These are phyloP conservation scores for Druceiella hillmani DNA, from an alignment of 2,888 invertebrate species.

Conservation along the genomic window DNA sequence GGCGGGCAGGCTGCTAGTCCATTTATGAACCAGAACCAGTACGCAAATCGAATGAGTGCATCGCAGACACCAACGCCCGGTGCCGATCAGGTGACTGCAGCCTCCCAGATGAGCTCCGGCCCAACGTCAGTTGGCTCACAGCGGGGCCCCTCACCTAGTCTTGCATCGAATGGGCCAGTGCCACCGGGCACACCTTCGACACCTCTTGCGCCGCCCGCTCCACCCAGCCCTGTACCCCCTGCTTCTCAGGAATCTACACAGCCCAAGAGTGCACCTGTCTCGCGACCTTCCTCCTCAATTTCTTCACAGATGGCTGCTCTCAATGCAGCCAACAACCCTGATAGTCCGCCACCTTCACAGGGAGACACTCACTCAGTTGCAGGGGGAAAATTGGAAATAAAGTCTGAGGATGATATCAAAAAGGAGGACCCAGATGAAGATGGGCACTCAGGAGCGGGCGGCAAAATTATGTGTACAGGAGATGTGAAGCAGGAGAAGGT, in stretches of 20 bases:
- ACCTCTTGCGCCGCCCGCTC: constrained; percentile 57
- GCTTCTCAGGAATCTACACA: constrained; percentile 36
- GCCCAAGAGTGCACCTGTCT: constrained; percentile 28
- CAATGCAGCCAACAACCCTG: constrained; percentile 61
- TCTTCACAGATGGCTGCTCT: constrained; percentile 71
- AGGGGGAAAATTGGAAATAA: constrained; percentile 45
- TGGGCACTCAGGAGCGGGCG: constrained; percentile 53
- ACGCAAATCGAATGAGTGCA: constrained; percentile 33
- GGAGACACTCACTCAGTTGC: constrained; percentile 30
- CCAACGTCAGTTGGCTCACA: constrained; percentile 43
- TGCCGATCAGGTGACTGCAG: constrained; percentile 25
- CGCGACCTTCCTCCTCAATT: constrained; percentile 51
- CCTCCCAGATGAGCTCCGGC: constrained; percentile 32
- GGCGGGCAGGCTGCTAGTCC: constrained; percentile 51
- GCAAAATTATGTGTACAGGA: constrained; percentile 8
- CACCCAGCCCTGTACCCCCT: constrained; percentile 52
- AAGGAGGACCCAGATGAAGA: constrained; percentile 60
- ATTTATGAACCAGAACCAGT: constrained; percentile 44
- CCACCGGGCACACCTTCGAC: constrained; percentile 53
- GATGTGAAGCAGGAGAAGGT: constrained; percentile 3
- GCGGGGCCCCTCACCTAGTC: constrained; percentile 37
- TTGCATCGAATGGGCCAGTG: constrained; percentile 37
- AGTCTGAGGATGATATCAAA: constrained; percentile 61
- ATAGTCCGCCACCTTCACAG: constrained; percentile 60
- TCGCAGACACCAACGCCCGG: constrained; percentile 48